Percentiles rank a stretch among this genome's conserved stretches.
phyloP scores from a whole-genome alignment of 2,888 invertebrate genomes.

The Ennomos fuscantarius region DNA sequence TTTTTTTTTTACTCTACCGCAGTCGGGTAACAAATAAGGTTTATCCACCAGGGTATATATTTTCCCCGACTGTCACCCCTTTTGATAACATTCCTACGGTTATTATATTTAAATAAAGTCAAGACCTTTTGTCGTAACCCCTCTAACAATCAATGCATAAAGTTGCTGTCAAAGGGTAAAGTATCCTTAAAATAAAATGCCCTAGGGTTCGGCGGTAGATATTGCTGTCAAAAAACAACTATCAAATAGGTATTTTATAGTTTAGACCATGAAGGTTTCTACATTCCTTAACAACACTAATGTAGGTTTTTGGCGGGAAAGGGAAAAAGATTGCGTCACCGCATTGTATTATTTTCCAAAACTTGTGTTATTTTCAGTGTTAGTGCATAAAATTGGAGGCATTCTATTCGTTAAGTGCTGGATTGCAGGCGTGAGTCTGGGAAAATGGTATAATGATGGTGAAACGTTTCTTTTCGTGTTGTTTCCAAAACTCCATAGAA shows the following conservation, averaged over 20 bases:
- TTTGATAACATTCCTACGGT: conserved; percentile 55
- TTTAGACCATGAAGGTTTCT: neutral
- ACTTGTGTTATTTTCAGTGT: too few relatives aligned
- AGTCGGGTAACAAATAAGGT: neutral
- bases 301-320: too few relatives aligned
- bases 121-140: conserved; percentile 52
- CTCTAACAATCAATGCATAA: conserved; percentile 39
- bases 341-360: too few relatives aligned
- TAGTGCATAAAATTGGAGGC: too few relatives aligned
- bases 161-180: conserved; percentile 41
- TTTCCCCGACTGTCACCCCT: conserved; percentile 44
- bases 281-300: neutral
- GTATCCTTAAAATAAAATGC: conserved; percentile 18
- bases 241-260: conserved; percentile 5
- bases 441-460: too few relatives aligned
- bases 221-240: conserved; percentile 6
- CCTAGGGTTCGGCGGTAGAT: conserved; percentile 21
- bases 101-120: conserved; percentile 62
- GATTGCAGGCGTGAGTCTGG: too few relatives aligned
- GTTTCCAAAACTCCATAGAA: too few relatives aligned
- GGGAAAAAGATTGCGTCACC: too few relatives aligned
- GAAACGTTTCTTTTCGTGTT: too few relatives aligned
- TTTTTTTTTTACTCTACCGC: too few relatives aligned
- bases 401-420: too few relatives aligned
- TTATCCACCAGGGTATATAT: conserved; percentile 9